Evolutionary conservation across 2,797 vertebrate genomes (phyloP).

Genomic region (Sebastes oblongus): DNA sequence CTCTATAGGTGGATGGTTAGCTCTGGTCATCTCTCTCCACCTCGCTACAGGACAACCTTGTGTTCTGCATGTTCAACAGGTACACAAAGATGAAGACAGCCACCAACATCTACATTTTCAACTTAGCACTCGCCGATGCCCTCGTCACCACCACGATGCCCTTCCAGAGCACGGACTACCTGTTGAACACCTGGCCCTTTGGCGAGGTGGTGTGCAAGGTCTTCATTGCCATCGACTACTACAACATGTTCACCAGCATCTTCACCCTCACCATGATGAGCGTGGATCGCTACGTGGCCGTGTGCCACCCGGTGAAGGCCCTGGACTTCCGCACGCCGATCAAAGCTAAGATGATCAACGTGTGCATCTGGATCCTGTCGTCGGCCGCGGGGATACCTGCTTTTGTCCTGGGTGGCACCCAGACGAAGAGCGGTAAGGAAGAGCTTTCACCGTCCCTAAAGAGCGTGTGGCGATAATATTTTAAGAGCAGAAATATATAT

Average conservation of each 20-base stretch:
- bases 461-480: neutral
- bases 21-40: neutral
- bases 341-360: slow-evolving; percentile 96
- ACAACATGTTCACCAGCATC: slow-evolving; percentile 99
- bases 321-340: slow-evolving; percentile 95
- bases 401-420: slow-evolving; percentile 93
- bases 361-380: slow-evolving; percentile 96
- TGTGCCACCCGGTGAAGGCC: slow-evolving; percentile 96
- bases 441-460: neutral
- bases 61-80: slow-evolving; percentile 73
- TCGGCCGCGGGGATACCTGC: slow-evolving; percentile 96
- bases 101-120: slow-evolving; percentile 99
- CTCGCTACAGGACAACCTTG: neutral
- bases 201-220: slow-evolving; percentile 95
- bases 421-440: slow-evolving; percentile 91
- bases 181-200: slow-evolving; percentile 97
- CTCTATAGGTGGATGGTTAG: neutral
- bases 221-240: slow-evolving; percentile 97
- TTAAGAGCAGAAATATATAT: slow-evolving; percentile 30
- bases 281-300: slow-evolving; percentile 96
- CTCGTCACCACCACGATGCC: slow-evolving; percentile 97
- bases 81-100: slow-evolving; percentile 99
- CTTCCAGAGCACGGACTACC: slow-evolving; percentile 94
- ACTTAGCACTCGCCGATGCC: slow-evolving; percentile 94
- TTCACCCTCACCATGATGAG: slow-evolving; percentile 99